These are phyloP conservation scores for Nycticebus coucang DNA, from an alignment of 2,113 vertebrate genomes.

Conservation along the genomic window DNA sequence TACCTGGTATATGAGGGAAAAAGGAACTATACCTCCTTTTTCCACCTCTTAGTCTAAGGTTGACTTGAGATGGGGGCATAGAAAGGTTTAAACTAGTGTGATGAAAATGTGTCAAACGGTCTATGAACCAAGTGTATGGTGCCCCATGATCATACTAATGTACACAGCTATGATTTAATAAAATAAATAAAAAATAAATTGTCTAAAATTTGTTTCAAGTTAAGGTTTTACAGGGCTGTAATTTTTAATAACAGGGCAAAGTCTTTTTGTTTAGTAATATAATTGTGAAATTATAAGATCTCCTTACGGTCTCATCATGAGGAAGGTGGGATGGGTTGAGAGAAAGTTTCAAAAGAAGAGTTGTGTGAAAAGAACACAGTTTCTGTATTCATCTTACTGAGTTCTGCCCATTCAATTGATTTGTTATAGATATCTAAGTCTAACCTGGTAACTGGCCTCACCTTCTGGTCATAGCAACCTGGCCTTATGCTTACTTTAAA, in stretches of 20 bases:
- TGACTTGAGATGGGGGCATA: not conserved
- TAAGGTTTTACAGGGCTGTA: not conserved
- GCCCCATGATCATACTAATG: too few relatives aligned
- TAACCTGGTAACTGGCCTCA: not conserved
- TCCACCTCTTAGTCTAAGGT: not conserved
- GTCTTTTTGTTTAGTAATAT: not conserved
- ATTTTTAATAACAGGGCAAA: not conserved
- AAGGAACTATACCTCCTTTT: not conserved
- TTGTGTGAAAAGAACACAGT: not conserved
- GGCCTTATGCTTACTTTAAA: not conserved
- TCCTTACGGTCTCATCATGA: not conserved
- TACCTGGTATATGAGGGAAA: not conserved
- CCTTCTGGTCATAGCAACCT: not conserved
- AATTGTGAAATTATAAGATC: not conserved
- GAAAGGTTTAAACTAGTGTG: too few relatives aligned
- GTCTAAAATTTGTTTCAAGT: not conserved
- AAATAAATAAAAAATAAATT: too few relatives aligned
- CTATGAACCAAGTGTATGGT: too few relatives aligned
- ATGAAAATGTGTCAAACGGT: too few relatives aligned
- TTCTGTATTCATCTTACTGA: not conserved
- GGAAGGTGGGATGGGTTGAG: not conserved
- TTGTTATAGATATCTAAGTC: not conserved
- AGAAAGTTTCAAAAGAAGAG: not conserved
- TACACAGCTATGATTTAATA: too few relatives aligned
- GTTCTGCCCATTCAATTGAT: not conserved